Evolutionary conservation across 2,797 vertebrate genomes (phyloP).

Genomic region (Moxostoma hubbsi): DNA sequence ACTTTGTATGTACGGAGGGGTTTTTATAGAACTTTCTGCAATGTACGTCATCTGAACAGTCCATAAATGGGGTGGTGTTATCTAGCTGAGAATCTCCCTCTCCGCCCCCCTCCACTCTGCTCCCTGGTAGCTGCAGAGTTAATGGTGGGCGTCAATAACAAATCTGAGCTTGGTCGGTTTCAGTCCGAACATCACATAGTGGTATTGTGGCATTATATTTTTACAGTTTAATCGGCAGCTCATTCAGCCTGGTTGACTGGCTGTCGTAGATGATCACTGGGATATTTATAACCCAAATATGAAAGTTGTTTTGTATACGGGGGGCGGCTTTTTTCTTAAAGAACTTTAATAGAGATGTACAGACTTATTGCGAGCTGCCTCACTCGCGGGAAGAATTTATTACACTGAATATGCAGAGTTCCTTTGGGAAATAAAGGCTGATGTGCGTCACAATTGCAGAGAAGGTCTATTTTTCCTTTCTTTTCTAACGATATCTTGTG

Average conservation of each 20-base stretch:
- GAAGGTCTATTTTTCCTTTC: neutral
- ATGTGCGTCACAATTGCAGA: slow-evolving; percentile 24
- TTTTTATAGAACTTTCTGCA: slow-evolving; percentile 88
- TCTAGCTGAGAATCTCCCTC: slow-evolving; percentile 83
- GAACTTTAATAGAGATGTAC: slow-evolving; percentile 52
- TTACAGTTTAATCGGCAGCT: slow-evolving; percentile 53
- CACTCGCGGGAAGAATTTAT: slow-evolving; percentile 51
- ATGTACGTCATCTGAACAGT: slow-evolving; percentile 87
- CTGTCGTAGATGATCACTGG: slow-evolving; percentile 4
- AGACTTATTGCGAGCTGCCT: slow-evolving; percentile 50
- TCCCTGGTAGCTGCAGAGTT: slow-evolving; percentile 78
- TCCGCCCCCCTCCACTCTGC: slow-evolving; percentile 63
- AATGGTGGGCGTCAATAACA: slow-evolving; percentile 82
- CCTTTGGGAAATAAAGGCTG: slow-evolving; percentile 49
- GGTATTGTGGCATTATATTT: slow-evolving; percentile 65
- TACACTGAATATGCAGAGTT: slow-evolving; percentile 47
- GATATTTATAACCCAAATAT: slow-evolving; percentile 30
- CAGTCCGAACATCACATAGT: slow-evolving; percentile 70
- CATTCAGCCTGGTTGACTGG: slow-evolving; percentile 50
- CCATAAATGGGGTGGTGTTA: slow-evolving; percentile 86
- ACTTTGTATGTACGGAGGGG: slow-evolving; percentile 85
- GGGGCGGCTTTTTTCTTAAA: slow-evolving; percentile 50
- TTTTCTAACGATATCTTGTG: neutral
- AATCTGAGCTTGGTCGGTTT: slow-evolving; percentile 80
- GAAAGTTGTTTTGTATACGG: slow-evolving; percentile 49